Evolutionary conservation across 2,888 invertebrate species (phyloP).

Genomic region (Antheraea yamamai): DNA sequence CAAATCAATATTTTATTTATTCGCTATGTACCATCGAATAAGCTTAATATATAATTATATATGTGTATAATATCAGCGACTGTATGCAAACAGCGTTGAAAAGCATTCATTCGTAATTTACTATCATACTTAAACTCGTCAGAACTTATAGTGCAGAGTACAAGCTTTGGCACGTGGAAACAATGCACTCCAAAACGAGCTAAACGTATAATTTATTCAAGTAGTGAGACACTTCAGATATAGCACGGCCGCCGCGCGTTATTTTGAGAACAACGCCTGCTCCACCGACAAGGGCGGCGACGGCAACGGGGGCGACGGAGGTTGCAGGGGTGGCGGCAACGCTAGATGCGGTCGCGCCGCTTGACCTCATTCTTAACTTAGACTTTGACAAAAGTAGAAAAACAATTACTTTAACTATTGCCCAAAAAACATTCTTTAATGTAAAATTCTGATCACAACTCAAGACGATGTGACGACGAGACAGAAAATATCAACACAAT

Average conservation of each 20-base stretch:
- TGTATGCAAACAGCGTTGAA: background rate
- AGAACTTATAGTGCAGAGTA: slow-evolving; percentile 53
- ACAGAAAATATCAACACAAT: background rate
- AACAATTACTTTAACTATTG: background rate
- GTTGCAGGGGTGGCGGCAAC: background rate
- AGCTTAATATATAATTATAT: no score
- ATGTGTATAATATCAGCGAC: no score
- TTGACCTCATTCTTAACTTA: slow-evolving; percentile 51
- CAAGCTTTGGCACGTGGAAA: slow-evolving; percentile 67
- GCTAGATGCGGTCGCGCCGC: slow-evolving; percentile 35
- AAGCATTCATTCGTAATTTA: background rate
- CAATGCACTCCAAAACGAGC: slow-evolving; percentile 68
- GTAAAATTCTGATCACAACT: no score
- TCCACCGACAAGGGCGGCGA: slow-evolving; percentile 40
- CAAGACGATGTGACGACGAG: background rate
- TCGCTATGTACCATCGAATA: no score
- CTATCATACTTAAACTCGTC: slow-evolving; percentile 47
- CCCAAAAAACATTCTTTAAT: background rate
- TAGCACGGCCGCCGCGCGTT: slow-evolving; percentile 68
- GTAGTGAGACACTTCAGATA: slow-evolving; percentile 78
- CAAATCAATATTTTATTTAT: no score
- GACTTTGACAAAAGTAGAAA: slow-evolving; percentile 31
- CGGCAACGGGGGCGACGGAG: background rate
- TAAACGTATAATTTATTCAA: slow-evolving; percentile 80
- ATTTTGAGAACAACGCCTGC: slow-evolving; percentile 69